A percentile compares a stretch with the other conserved stretches of the same genome.
These are phyloP conservation scores for Eutolmus rufibarbis DNA, from an alignment of 2,888 invertebrate species.

Conservation along the genomic window DNA sequence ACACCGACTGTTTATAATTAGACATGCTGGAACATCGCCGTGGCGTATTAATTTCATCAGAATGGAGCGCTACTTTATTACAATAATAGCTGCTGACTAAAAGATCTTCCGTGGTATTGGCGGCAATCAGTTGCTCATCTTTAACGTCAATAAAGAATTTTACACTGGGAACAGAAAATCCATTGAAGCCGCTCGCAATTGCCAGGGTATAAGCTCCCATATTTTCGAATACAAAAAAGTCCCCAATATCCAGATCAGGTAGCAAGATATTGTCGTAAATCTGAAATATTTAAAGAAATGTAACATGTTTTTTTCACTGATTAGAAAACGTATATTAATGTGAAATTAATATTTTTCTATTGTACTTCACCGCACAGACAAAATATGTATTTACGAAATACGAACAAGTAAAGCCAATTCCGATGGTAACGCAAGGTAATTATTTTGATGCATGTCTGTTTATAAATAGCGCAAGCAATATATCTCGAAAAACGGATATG, in stretches of 20 bases:
- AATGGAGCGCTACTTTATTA: not conserved
- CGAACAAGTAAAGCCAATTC: not conserved
- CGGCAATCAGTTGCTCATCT: slow-evolving; percentile 33
- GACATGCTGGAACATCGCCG: not conserved
- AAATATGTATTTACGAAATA: too few relatives aligned
- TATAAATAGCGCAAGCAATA: not conserved
- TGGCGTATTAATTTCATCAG: not conserved
- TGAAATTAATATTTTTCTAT: not conserved
- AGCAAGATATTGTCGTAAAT: slow-evolving; percentile 68
- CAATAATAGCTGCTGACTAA: not conserved
- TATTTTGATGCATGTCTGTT: not conserved
- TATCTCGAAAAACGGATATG: not conserved
- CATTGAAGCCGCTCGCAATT: slow-evolving; percentile 93
- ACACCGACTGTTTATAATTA: not conserved
- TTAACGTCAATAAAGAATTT: slow-evolving; percentile 57
- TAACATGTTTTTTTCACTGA: not conserved
- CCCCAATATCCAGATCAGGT: slow-evolving; percentile 80
- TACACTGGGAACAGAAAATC: slow-evolving; percentile 84
- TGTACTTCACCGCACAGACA: not conserved
- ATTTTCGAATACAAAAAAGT: slow-evolving; percentile 89
- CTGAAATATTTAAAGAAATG: not conserved
- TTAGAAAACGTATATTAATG: not conserved
- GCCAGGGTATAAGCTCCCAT: slow-evolving; percentile 99
- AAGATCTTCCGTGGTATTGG: not conserved
- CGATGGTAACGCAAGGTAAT: not conserved